Evolutionary conservation across 2,888 invertebrate species (phyloP).

Genomic region (Platycheirus rosarum): DNA sequence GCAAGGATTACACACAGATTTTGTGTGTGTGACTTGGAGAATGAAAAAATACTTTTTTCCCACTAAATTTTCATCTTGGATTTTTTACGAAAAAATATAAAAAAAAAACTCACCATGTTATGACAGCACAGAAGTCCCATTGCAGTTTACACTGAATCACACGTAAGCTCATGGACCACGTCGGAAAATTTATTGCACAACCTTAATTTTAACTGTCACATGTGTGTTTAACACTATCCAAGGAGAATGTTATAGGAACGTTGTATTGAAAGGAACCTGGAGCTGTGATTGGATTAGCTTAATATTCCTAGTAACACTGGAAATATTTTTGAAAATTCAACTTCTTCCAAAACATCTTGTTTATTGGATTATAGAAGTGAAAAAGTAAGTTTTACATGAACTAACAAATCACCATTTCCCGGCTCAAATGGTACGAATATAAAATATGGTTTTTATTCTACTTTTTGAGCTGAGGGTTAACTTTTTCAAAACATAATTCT

Average conservation of each 20-base stretch:
- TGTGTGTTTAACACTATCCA: neutral
- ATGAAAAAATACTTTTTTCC: neutral
- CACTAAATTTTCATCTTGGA: conserved; percentile 36
- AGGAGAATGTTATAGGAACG: too few species aligned
- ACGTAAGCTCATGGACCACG: conserved; percentile 51
- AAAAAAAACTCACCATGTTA: conserved; percentile 43
- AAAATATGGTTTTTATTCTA: too few species aligned
- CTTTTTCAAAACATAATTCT: too few species aligned
- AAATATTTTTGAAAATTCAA: conserved; percentile 59
- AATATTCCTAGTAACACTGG: conserved; percentile 48
- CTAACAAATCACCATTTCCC: too few species aligned
- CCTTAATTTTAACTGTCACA: conserved; percentile 67
- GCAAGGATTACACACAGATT: conserved; percentile 7
- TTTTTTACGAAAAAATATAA: conserved; percentile 38
- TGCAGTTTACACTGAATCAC: conserved; percentile 26
- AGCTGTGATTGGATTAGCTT: conserved; percentile 66
- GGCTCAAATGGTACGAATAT: too few species aligned
- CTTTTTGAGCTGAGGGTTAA: too few species aligned
- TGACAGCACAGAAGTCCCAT: conserved; percentile 35
- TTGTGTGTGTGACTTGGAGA: conserved; percentile 13
- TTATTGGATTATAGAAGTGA: conserved; percentile 58
- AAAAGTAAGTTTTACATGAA: conserved; percentile 8
- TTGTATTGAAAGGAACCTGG: too few species aligned
- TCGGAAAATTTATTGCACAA: conserved; percentile 55
- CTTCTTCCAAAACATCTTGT: conserved; percentile 39